Evolutionary conservation across 1,140 invertebrate species (phyloP), one percentile per base, ranked within the genome.

Genomic region (Drosophila novamexicana): DNA sequence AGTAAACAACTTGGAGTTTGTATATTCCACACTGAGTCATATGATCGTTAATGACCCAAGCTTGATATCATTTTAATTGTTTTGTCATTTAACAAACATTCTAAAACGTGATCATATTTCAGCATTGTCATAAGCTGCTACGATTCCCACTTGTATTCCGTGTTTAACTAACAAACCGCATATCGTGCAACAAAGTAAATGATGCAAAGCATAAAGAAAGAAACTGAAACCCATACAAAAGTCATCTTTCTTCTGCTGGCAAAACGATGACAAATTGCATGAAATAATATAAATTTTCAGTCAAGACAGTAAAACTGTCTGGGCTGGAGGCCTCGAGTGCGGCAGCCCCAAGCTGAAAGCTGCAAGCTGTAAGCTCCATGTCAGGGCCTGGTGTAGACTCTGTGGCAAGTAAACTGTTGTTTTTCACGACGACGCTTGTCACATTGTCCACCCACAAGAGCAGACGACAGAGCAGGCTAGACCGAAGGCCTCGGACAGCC

Each of bases 201-300:
- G 59, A 70, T 45, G 37, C 42, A 34, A 36, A 12, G 32, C 53
- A 39, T 34, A 57, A 29, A 32, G 22, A 54, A 14, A 49, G 57
- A 49, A 56, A 37, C 71, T 53, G 53, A 53, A 67, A 67, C 54
- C 37, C 79, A 88, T 75, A 69, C 68, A 61, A 65, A 29, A 80
- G 84, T 77, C 84, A 89, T 88, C 73, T 79, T 77, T 86, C 83
- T 88, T 72, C 16, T 37, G 64, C 82, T 88, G 83, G 83, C 83
- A 88, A 86, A 88, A 88, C 84, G 83, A 88, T 88, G 83, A 88
- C 83, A 88, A 88, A 88, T 88, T 88, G 83, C 83, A 84, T 75
- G 81, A 88, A 88, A 88, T 89, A 89, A 89, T 88, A 88, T 88
- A 88, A 88, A 88, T 88, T 88, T 88, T 80, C 75, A 88, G 83